These are phyloP conservation scores for Nanger granti DNA, from an alignment of 2,113 vertebrate genomes.

Conservation along the genomic window DNA sequence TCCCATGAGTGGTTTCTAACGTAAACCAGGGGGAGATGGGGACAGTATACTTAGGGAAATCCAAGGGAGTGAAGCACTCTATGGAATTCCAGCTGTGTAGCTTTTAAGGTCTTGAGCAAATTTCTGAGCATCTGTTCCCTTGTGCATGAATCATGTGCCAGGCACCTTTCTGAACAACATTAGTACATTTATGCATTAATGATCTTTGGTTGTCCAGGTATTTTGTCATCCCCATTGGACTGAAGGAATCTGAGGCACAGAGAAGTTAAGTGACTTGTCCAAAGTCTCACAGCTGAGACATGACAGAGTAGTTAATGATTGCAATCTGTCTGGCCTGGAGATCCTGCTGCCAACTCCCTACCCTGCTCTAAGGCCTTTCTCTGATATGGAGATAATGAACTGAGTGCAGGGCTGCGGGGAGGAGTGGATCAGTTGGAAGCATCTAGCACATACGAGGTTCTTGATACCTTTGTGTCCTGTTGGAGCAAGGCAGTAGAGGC, in stretches of 20 bases:
- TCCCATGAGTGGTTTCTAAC: background rate
- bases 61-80: background rate
- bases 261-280: background rate
- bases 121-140: background rate
- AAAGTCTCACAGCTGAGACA: background rate
- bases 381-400: background rate
- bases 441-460: background rate
- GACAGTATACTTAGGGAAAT: background rate
- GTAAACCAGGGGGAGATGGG: background rate
- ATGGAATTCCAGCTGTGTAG: background rate
- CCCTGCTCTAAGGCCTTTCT: background rate
- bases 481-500: background rate
- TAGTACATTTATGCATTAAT: background rate
- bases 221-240: background rate
- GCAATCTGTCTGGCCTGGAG: background rate
- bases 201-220: background rate
- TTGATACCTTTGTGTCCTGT: background rate
- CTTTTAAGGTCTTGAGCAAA: background rate
- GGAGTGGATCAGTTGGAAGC: background rate
- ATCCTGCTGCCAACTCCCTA: rapidly evolving
- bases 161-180: background rate
- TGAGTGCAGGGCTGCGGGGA: background rate
- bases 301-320: background rate
- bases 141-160: background rate
- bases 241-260: background rate